Base-by-base conservation (phyloP, 2,113 vertebrate species). In the Tor tambroides region DNA sequence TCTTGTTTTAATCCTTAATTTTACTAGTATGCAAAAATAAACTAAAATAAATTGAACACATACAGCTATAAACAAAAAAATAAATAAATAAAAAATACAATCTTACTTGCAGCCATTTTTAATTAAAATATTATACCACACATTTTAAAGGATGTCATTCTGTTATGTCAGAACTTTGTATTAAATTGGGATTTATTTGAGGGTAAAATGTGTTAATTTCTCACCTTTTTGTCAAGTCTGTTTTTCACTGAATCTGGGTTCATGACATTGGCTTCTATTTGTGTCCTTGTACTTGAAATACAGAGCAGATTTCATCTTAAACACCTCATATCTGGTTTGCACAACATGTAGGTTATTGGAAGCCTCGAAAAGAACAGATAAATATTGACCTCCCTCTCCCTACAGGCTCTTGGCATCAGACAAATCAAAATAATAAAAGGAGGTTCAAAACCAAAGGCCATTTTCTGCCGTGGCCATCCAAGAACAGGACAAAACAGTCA, bases 341-440 rank as follows among this genome's bases (percentile, higher is more conserved):
- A 77, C 43, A 77, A 71, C 84, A 85, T 77, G 35, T 69, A 61
- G 71, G 61, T 85, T 72, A 86, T 81, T 89, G 41, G 51, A 79
- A 75, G 74, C 72, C 87, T 84, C 15, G 71, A 46, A 78, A 54
- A 78, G 8, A 84, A 51, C 65, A 88, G 69, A 91, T 86, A 89
- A 88, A 88, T 80, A 87, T 19, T 77, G 46, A 74, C 46, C 54
- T 83, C 81, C 69, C 82, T 83, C 61, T n/a, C 32, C 28, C 82
- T 56, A 71, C 81, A 87, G 63, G 72, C 75, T 87, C 67, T 85
- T 86, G 75, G 76, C 76, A 49, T 83, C 19, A 17, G 61, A 21
- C 38, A 65, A 80, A 72, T 84, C 21, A 71, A 41, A 56, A 8
- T 23, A 80, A 43, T 83, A 76, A 67, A 51, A 67, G 43, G 46